Evolutionary conservation across 2,113 vertebrate genomes (phyloP).

Genomic region (Aldabrachelys gigantea): DNA sequence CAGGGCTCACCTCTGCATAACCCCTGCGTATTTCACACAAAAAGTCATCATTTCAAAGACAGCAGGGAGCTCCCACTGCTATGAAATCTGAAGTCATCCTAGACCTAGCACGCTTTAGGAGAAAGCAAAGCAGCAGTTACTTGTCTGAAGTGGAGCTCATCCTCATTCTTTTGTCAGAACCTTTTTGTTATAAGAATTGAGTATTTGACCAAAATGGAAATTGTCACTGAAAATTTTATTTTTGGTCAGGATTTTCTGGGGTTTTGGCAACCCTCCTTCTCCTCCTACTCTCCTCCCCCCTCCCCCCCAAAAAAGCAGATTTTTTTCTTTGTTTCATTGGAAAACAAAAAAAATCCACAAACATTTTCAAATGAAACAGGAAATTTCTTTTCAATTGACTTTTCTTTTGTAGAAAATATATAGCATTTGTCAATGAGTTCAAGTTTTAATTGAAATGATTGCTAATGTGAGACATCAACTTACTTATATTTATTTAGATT

Average conservation of each 20-base stretch:
- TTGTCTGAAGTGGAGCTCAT: not conserved
- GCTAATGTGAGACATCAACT: not conserved
- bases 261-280: not conserved
- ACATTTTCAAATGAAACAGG: not conserved
- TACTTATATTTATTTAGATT: not conserved
- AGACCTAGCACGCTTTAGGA: not conserved
- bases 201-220: rapidly evolving
- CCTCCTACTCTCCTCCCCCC: not conserved
- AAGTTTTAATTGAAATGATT: not conserved
- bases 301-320: not conserved
- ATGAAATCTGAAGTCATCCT: not conserved
- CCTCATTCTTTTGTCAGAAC: not conserved
- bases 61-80: not conserved
- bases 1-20: not conserved
- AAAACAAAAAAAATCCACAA: not conserved
- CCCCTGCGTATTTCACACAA: not conserved
- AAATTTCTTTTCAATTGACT: not conserved
- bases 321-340: not conserved
- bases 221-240: not conserved
- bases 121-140: not conserved
- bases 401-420: not conserved
- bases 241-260: not conserved
- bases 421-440: not conserved
- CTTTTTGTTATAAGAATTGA: not conserved
- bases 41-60: not conserved